A percentile compares a stretch with the other conserved stretches of the same genome.
phyloP scores from a whole-genome alignment of 2,797 vertebrate species.

The Sebastes minor region DNA sequence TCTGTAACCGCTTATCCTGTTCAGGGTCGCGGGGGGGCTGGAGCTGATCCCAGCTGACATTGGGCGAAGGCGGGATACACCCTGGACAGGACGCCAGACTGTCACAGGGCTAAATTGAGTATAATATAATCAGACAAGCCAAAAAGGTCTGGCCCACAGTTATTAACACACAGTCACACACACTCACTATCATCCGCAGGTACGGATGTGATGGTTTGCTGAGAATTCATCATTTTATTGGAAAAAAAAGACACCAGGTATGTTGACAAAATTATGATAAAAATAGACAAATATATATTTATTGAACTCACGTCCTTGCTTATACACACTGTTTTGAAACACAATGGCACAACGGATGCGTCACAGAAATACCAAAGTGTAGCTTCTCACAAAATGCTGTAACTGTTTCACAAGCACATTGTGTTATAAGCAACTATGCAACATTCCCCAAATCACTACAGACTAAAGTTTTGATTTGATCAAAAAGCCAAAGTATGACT shows the following conservation, averaged over 20 bases:
- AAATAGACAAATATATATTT: slow-evolving; percentile 53
- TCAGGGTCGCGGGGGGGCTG: no score
- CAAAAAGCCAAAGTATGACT: slow-evolving; percentile 17
- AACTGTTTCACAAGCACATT: slow-evolving; percentile 25
- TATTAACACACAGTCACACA: neutral
- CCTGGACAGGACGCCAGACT: no score
- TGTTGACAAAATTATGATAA: slow-evolving; percentile 41
- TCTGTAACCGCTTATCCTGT: no score
- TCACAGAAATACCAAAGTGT: slow-evolving; percentile 35
- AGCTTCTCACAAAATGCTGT: slow-evolving; percentile 27
- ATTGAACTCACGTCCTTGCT: slow-evolving; percentile 25
- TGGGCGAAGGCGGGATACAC: no score
- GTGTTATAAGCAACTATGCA: slow-evolving; percentile 16
- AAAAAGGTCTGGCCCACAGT: neutral
- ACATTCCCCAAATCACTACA: slow-evolving; percentile 25
- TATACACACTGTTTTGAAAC: slow-evolving; percentile 22
- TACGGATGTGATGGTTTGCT: neutral
- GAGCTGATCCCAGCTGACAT: no score
- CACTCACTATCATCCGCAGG: neutral
- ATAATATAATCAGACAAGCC: neutral
- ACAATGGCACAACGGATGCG: slow-evolving; percentile 40
- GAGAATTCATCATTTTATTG: slow-evolving; percentile 50
- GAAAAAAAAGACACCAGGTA: slow-evolving; percentile 14
- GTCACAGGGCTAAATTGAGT: neutral
- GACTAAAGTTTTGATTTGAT: slow-evolving; percentile 34